phyloP scores from a whole-genome alignment of 1,140 invertebrate species.

The Hyposmocoma kahamanoa region DNA sequence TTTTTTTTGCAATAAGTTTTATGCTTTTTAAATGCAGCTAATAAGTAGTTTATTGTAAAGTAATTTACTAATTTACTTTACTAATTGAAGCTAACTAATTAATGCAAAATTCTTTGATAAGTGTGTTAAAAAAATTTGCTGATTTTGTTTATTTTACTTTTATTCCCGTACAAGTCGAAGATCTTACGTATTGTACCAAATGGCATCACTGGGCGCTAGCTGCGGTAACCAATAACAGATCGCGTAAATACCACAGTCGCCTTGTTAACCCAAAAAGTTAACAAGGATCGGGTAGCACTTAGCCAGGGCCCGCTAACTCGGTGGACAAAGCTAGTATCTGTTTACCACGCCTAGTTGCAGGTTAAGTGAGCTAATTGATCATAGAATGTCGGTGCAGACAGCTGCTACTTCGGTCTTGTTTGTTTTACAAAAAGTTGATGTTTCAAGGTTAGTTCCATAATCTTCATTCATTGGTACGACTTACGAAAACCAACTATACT shows the following conservation, averaged over 20 bases:
- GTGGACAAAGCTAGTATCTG: conserved; percentile 2
- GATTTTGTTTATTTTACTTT: not conserved
- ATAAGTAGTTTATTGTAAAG: too few relatives aligned
- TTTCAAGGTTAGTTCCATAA: too few relatives aligned
- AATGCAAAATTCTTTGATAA: not conserved
- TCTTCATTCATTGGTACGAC: too few relatives aligned
- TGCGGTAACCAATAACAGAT: not conserved
- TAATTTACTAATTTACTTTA: not conserved
- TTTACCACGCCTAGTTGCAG: not conserved
- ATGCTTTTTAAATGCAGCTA: too few relatives aligned
- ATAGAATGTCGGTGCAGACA: conserved; percentile 2
- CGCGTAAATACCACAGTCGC: not conserved
- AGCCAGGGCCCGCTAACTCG: not conserved
- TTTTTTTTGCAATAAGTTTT: too few relatives aligned
- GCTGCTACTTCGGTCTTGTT: too few relatives aligned
- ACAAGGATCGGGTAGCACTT: conserved; percentile 1
- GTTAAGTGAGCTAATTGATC: not conserved
- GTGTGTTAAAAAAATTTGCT: not conserved
- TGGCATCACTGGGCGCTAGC: not conserved
- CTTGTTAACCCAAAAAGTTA: conserved; percentile 4
- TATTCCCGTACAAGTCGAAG: not conserved
- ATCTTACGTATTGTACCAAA: not conserved
- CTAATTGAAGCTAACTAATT: not conserved
- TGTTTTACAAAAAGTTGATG: too few relatives aligned
- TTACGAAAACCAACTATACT: too few relatives aligned